phyloP scores from a whole-genome alignment of 2,888 invertebrate species.

The Podotricha telesiphe region DNA sequence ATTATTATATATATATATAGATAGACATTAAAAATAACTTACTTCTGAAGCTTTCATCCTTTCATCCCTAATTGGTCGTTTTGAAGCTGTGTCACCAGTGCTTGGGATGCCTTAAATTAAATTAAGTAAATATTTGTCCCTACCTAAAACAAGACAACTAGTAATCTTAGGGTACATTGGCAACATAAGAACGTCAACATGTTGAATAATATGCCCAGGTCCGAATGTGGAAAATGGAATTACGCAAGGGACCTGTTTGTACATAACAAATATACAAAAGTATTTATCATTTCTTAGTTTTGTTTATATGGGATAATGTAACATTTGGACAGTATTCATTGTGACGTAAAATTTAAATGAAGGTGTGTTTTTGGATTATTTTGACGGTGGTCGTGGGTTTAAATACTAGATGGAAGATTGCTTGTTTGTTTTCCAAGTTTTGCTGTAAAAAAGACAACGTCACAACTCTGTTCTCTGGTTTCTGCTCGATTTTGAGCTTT shows the following conservation, averaged over 20 bases:
- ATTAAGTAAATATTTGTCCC: background rate
- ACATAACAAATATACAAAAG: conserved; percentile 51
- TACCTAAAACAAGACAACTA: background rate
- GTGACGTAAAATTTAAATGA: background rate
- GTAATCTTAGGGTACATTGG: conserved; percentile 24
- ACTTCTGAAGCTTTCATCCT: no score
- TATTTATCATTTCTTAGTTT: conserved; percentile 48
- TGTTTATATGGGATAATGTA: conserved; percentile 49
- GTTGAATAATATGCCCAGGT: conserved; percentile 49
- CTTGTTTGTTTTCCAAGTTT: no score
- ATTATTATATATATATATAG: no score
- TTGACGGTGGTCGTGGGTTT: background rate
- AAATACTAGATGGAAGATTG: no score
- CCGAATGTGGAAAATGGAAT: conserved; percentile 50
- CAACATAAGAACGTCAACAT: conserved; percentile 41
- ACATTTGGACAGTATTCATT: background rate
- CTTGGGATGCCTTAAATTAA: background rate
- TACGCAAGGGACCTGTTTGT: conserved; percentile 52
- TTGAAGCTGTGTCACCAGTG: no score
- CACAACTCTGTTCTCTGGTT: no score
- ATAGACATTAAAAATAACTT: no score
- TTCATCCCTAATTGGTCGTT: no score
- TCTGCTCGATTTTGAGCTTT: no score
- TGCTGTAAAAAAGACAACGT: no score
- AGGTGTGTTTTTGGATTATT: background rate